Evolutionary conservation across 2,797 vertebrate genomes (phyloP).

Genomic region (Danionella dracula): DNA sequence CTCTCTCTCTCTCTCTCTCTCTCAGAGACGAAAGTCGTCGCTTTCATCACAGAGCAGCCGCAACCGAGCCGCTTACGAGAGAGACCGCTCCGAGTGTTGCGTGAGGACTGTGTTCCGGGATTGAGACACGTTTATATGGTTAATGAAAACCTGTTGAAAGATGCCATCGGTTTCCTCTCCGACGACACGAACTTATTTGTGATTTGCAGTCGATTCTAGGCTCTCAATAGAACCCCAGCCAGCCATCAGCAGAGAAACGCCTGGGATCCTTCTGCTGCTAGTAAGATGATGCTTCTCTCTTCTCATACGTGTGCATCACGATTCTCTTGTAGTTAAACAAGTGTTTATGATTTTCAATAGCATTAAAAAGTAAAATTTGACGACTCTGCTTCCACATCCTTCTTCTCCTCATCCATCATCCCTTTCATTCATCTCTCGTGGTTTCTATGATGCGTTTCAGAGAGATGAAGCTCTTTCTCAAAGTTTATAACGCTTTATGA

Average conservation of each 20-base stretch:
- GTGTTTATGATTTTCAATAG: background rate
- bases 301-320: background rate
- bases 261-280: slow-evolving; percentile 11
- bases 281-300: background rate
- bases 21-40: no score
- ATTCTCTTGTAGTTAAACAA: no score
- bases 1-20: no score
- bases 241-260: background rate
- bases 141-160: background rate
- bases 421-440: background rate
- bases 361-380: background rate
- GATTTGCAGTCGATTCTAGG: background rate
- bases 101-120: background rate
- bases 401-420: slow-evolving; percentile 9
- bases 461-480: background rate
- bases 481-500: background rate
- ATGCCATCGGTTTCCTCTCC: background rate
- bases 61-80: background rate
- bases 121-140: background rate
- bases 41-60: no score
- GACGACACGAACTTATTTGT: background rate
- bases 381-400: background rate
- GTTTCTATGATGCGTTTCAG: background rate
- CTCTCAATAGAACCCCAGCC: no score
- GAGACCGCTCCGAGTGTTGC: background rate